These are phyloP conservation scores for Phylloscopus whistleri DNA, from an alignment of 2,113 vertebrate species.

Conservation along the genomic window DNA sequence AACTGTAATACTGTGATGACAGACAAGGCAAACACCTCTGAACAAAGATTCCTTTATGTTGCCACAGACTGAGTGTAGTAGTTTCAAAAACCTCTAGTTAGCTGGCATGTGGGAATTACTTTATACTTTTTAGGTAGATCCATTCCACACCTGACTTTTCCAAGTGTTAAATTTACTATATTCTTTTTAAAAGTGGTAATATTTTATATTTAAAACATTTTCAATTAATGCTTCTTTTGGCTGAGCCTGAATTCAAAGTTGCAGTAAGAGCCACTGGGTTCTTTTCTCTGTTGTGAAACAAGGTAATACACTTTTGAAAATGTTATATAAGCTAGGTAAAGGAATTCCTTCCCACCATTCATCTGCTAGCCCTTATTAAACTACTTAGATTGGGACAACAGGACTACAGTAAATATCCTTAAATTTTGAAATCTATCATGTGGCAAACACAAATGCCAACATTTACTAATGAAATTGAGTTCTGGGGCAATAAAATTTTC, in stretches of 20 bases:
- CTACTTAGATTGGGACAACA: neutral
- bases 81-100: neutral
- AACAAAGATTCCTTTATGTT: neutral
- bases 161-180: neutral
- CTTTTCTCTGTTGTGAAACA: neutral
- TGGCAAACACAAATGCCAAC: neutral
- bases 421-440: neutral
- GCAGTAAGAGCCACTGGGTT: neutral
- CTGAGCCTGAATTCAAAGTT: neutral
- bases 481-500: neutral
- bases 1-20: neutral
- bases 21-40: neutral
- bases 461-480: neutral
- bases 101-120: neutral
- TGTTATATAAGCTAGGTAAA: neutral
- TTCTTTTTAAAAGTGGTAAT: neutral
- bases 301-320: neutral
- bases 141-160: neutral
- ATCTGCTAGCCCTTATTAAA: neutral
- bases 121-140: neutral
- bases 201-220: neutral
- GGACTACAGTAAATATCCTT: neutral
- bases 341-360: neutral
- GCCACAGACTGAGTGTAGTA: fast-evolving
- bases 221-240: neutral